Evolutionary conservation across 2,113 vertebrate genomes (phyloP).

Genomic region (Phycodurus eques): DNA sequence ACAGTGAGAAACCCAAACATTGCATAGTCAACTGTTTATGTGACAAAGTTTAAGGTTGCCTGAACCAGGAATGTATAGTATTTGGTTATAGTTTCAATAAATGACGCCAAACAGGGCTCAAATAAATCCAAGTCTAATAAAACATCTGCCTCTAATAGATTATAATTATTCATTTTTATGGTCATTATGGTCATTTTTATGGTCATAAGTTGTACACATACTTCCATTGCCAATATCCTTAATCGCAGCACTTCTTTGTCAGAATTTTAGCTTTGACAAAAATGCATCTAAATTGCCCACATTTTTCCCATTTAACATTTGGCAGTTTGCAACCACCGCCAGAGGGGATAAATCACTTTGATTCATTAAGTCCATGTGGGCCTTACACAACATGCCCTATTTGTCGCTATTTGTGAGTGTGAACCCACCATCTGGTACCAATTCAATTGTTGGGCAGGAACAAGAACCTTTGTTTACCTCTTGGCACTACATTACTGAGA

Average conservation of each 20-base stretch:
- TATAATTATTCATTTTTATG: neutral
- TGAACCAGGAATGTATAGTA: neutral
- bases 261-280: constrained; percentile 13
- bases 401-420: constrained; percentile 48
- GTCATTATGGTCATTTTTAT: neutral
- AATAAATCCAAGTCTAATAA: neutral
- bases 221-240: neutral
- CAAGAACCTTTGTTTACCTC: constrained; percentile 42
- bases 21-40: constrained; percentile 34
- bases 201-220: neutral
- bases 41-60: constrained; percentile 25
- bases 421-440: constrained; percentile 48
- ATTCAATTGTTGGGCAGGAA: constrained; percentile 36
- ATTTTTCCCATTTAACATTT: constrained; percentile 46
- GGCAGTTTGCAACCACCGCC: constrained; percentile 26
- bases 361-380: constrained; percentile 57
- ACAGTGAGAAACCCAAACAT: neutral
- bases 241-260: neutral
- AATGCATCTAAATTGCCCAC: constrained; percentile 22
- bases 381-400: constrained; percentile 53
- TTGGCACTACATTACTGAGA: constrained; percentile 23
- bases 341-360: constrained; percentile 50
- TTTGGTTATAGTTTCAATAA: constrained; percentile 2
- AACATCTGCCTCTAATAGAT: neutral
- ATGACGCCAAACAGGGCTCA: neutral